Percentiles rank a stretch among this genome's conserved stretches.
Evolutionary conservation across 2,797 vertebrate genomes (phyloP).

Genomic region (Podarcis lilfordi): DNA sequence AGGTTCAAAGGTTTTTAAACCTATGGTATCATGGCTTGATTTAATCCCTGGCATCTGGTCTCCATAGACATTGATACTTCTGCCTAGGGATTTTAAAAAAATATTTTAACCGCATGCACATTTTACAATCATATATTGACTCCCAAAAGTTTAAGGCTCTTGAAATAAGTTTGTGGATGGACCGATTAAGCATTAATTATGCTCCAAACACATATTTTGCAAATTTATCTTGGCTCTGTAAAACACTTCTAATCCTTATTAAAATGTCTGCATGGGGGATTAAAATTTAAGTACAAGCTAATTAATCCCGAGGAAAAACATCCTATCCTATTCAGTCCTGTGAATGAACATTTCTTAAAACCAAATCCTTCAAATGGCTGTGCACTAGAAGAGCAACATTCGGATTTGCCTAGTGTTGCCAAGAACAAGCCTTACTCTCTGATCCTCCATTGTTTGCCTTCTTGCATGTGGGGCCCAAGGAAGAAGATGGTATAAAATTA

Average conservation of each 20-base stretch:
- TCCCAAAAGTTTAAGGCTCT: neutral
- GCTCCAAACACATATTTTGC: neutral
- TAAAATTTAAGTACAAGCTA: constrained; percentile 10
- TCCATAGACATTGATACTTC: neutral
- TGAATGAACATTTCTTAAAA: neutral
- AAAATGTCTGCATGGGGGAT: constrained; percentile 1
- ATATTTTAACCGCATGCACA: neutral
- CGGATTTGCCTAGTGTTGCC: neutral
- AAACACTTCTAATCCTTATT: constrained; percentile 18
- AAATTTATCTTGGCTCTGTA: neutral
- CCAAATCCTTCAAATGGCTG: neutral
- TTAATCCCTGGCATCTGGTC: no score
- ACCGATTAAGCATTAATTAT: neutral
- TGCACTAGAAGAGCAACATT: neutral
- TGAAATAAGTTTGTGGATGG: neutral
- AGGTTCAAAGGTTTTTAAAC: neutral
- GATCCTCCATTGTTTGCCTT: neutral
- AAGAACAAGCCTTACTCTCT: neutral
- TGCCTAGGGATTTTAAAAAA: neutral
- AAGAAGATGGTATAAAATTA: neutral
- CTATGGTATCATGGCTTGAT: neutral
- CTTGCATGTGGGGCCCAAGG: no score
- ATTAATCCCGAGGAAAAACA: constrained; percentile 6
- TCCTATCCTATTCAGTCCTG: neutral
- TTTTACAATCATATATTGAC: neutral